These are phyloP conservation scores for Plestiodon gilberti DNA, from an alignment of 2,113 vertebrate genomes.

Conservation along the genomic window DNA sequence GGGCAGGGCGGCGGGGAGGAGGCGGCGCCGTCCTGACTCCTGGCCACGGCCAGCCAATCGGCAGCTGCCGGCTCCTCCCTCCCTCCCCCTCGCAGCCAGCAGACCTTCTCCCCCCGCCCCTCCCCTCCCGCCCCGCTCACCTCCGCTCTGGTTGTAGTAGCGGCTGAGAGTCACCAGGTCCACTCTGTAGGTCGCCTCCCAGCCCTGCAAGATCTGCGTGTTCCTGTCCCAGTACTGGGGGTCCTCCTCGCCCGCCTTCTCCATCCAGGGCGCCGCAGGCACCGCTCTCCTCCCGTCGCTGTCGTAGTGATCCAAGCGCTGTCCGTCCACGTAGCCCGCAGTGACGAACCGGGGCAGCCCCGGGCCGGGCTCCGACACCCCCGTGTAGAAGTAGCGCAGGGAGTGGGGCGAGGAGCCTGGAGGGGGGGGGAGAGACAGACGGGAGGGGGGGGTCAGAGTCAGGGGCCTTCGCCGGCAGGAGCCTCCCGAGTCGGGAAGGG, in stretches of 20 bases:
- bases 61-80: no score
- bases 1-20: no score
- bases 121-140: background rate
- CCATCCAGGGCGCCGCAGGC: conserved; percentile 5
- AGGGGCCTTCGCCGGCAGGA: no score
- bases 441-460: no score
- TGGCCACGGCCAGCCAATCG: no score
- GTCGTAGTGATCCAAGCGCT: background rate
- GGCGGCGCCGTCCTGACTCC: no score
- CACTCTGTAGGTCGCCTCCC: rapidly evolving
- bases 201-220: background rate
- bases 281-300: background rate
- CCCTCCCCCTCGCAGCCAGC: no score
- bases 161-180: rapidly evolving
- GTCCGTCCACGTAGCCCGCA: conserved; percentile 14
- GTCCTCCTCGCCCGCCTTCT: background rate
- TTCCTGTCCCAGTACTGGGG: rapidly evolving
- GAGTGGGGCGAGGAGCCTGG: background rate
- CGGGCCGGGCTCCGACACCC: background rate
- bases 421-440: no score
- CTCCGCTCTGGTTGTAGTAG: conserved; percentile 40
- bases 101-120: no score
- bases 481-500: no score
- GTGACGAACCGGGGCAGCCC: background rate
- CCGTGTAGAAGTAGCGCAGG: background rate